Base-by-base conservation (phyloP, 2,888 invertebrate genomes). In the Cataglyphis livida region DNA sequence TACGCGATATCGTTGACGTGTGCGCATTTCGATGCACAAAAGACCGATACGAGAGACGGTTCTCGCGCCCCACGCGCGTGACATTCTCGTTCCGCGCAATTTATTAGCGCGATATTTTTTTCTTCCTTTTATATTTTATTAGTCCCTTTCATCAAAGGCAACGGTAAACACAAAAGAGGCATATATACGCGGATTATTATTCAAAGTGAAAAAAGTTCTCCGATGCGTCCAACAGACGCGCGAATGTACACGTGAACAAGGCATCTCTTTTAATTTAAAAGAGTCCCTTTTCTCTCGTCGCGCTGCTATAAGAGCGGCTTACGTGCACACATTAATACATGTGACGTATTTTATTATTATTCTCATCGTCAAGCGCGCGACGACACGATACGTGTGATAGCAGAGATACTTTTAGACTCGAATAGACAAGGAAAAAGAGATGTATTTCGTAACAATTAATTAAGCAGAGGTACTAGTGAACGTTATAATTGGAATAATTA, bases 1-100 rank as follows among this genome's bases (percentile, higher is more conserved):
- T 48, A 70, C 59, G 68, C 59, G 78, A 78, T 78, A 70, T 38
- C 21, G 41, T 59, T 57, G 44, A 61, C 44, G 70, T 44, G 70
- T 25, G 59, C 35, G 59, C 59, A n/a, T 48, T 48, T 48, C 48
- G 48, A 48, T 4, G 12, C 68, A 78, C 44, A 68, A 78, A 70
- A 35, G 70, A 32, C 18, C 68, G 78, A 78, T 59, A 48, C 32
- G 68, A n/a, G 5, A 9, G 54, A 15, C 68, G 25, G 38, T 25
- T 66, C 44, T 68, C 57, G 66, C 57, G 66, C 32, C 44, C 18
- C 6, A 5, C 48, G 28, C 21, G 41, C 41, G 54, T 12, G 65
- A 54, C 32, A 44, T 44, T 44, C 44, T 44, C 15, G 41, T 21
- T 32, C 32, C 32, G 18, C 59, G 32, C 35, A 57, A 44, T 78